A percentile compares a stretch with the other conserved stretches of the same genome.
These are phyloP conservation scores for Aix galericulata DNA, from an alignment of 2,113 vertebrate species.

Conservation along the genomic window DNA sequence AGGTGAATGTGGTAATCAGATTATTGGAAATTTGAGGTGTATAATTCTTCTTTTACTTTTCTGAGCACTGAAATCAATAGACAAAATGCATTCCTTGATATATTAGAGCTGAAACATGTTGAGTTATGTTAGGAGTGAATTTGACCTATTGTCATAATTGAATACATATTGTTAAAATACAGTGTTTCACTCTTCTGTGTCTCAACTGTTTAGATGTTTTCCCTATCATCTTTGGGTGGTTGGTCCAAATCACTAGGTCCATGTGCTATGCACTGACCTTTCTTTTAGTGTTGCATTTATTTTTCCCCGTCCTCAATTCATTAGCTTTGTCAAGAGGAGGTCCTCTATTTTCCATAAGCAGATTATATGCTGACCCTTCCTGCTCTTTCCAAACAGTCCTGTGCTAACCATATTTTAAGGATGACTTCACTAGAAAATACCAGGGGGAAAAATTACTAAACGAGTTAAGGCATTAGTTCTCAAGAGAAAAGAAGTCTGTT, in stretches of 20 bases:
- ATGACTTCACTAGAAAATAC: constrained; percentile 75
- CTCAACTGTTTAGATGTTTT: background rate
- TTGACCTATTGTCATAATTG: background rate
- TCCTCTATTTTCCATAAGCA: constrained; percentile 10
- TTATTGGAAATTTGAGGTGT: background rate
- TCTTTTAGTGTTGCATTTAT: background rate
- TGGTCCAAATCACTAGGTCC: background rate
- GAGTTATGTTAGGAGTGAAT: background rate
- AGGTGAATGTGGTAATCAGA: background rate
- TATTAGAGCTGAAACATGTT: background rate
- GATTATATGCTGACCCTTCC: constrained; percentile 46
- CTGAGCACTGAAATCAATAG: background rate
- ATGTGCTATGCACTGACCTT: background rate
- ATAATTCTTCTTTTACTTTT: constrained; percentile 11
- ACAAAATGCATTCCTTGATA: background rate
- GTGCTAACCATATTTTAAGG: constrained; percentile 65
- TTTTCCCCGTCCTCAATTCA: constrained; percentile 1
- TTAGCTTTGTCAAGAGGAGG: background rate
- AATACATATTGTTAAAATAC: background rate
- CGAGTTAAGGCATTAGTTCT: constrained; percentile 79
- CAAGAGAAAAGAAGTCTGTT: constrained; percentile 81
- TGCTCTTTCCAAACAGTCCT: constrained; percentile 16
- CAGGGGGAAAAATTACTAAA: constrained; percentile 73
- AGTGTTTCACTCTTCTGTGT: background rate
- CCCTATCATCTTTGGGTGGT: background rate